These are phyloP conservation scores for Polydrusus pterygomalis DNA, from an alignment of 2,888 invertebrate species.

Conservation along the genomic window DNA sequence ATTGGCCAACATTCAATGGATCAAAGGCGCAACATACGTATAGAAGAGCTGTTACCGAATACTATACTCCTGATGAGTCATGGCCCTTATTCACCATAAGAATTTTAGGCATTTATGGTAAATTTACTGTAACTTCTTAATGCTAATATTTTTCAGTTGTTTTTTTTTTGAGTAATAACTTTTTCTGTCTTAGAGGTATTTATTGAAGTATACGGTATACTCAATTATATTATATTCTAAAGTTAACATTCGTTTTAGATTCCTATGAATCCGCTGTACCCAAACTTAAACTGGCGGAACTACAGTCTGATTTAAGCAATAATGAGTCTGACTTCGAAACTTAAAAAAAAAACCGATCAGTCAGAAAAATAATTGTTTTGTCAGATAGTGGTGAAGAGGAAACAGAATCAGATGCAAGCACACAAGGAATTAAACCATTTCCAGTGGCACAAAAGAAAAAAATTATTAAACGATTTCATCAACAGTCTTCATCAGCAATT, in stretches of 20 bases:
- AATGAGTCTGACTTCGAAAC: background rate
- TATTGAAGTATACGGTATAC: no score
- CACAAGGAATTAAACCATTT: background rate
- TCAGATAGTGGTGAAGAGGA: background rate
- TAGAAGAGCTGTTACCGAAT: background rate
- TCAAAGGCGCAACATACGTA: background rate
- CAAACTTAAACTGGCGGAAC: background rate
- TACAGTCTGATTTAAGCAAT: background rate
- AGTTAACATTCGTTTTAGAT: constrained; percentile 2
- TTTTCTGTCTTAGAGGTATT: no score
- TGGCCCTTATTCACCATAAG: background rate
- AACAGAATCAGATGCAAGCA: background rate
- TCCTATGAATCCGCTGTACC: background rate
- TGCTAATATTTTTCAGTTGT: background rate
- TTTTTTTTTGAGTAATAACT: background rate
- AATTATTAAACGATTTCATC: background rate
- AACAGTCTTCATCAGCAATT: background rate
- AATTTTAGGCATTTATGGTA: no score
- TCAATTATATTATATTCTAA: background rate
- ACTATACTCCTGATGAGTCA: background rate
- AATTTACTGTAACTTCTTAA: no score
- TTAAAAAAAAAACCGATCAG: background rate
- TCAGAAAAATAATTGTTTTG: background rate
- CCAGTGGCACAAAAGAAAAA: background rate
- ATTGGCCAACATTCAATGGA: constrained; percentile 1